Evolutionary conservation across 1,140 invertebrate species (phyloP).

Genomic region (Aphis craccivora): DNA sequence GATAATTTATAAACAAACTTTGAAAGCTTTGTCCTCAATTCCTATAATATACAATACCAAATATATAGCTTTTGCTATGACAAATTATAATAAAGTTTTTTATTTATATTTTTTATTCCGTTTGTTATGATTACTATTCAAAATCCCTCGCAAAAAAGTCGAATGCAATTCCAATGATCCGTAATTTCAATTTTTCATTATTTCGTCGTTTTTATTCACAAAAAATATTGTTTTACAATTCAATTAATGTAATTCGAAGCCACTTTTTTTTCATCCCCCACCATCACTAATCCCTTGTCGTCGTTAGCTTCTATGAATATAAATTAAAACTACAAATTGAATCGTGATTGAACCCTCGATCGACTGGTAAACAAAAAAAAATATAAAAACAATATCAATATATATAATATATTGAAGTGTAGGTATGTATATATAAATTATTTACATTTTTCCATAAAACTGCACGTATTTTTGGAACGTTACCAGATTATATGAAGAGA

Average conservation of each 20-base stretch:
- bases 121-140: slow-evolving; percentile 43
- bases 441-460: slow-evolving; percentile 56
- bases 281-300: slow-evolving; percentile 47
- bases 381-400: slow-evolving; percentile 20
- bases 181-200: slow-evolving; percentile 58
- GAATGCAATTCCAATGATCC: slow-evolving; percentile 50
- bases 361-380: slow-evolving; percentile 47
- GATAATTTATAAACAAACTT: slow-evolving; percentile 31
- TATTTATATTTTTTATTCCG: not conserved
- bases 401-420: slow-evolving; percentile 20
- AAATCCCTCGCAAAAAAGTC: slow-evolving; percentile 41
- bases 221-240: slow-evolving; percentile 58
- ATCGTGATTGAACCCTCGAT: slow-evolving; percentile 55
- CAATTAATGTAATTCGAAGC: slow-evolving; percentile 58
- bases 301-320: slow-evolving; percentile 58
- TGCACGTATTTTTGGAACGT: slow-evolving; percentile 52
- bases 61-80: slow-evolving; percentile 41
- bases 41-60: not conserved
- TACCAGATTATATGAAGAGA: slow-evolving; percentile 53
- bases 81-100: slow-evolving; percentile 54
- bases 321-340: slow-evolving; percentile 58
- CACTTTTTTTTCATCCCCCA: slow-evolving; percentile 45
- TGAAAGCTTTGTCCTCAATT: slow-evolving; percentile 30
- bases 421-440: slow-evolving; percentile 41
- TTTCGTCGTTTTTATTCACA: slow-evolving; percentile 56